phyloP scores from a whole-genome alignment of 2,888 invertebrate genomes.

The Cylindroiulus punctatus region DNA sequence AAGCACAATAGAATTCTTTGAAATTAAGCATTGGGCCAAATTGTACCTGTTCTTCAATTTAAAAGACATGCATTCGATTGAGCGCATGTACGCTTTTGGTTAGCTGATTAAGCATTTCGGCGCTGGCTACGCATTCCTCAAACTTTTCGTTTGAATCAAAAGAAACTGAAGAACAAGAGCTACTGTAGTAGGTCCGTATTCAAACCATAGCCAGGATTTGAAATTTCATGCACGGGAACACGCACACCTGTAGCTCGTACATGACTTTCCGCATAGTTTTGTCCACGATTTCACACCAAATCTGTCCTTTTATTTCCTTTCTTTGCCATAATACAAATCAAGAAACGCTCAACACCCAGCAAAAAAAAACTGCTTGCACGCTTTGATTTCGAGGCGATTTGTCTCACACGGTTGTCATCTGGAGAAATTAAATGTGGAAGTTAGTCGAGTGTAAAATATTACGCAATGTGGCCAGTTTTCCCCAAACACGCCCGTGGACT shows the following conservation, averaged over 20 bases:
- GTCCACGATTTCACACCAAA: constrained; percentile 48
- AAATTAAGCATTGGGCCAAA: neutral
- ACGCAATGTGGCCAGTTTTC: neutral
- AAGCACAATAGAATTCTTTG: neutral
- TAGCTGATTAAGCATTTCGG: constrained; percentile 30
- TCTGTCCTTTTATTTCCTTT: constrained; percentile 47
- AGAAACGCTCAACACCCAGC: constrained; percentile 42
- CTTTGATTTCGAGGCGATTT: constrained; percentile 50
- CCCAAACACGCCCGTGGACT: neutral
- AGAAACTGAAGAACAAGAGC: constrained; percentile 21
- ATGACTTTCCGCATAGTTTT: constrained; percentile 50
- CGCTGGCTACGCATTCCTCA: neutral
- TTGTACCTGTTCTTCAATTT: neutral
- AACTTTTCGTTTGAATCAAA: constrained; percentile 20
- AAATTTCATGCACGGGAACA: constrained; percentile 46
- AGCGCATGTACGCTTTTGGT: neutral
- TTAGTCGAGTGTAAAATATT: constrained; percentile 32
- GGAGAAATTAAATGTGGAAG: constrained; percentile 48
- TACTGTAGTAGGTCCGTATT: neutral
- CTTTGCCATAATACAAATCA: constrained; percentile 28
- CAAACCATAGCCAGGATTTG: constrained; percentile 16
- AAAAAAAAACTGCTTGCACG: constrained; percentile 45
- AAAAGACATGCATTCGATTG: neutral
- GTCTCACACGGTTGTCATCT: constrained; percentile 53
- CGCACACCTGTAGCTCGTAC: constrained; percentile 47